Conservation (phyloP, 2,113 vertebrate genomes). For the Patagioenas fasciata region DNA sequence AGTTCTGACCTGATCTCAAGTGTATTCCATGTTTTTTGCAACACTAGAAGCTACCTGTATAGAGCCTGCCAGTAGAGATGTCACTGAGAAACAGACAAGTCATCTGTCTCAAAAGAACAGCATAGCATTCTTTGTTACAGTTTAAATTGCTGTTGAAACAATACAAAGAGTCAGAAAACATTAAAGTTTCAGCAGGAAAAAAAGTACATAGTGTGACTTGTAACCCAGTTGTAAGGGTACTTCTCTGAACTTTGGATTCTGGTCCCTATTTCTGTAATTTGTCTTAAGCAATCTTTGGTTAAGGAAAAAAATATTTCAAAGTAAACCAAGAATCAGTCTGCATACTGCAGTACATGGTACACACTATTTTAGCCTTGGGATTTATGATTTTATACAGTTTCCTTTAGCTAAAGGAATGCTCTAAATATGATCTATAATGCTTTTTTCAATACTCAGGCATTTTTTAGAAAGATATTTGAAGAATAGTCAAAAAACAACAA, state of each 20-base stretch:
- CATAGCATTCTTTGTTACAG: background rate
- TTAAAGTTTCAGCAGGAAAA: background rate
- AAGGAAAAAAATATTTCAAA: background rate
- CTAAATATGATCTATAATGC: background rate
- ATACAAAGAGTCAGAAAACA: background rate
- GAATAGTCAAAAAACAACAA: background rate
- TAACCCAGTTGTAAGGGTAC: background rate
- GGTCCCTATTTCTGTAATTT: background rate
- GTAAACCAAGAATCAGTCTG: background rate
- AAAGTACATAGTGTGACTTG: background rate
- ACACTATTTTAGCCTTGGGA: background rate
- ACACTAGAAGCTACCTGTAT: background rate
- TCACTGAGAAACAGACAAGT: background rate
- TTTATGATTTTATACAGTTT: conserved; percentile 35
- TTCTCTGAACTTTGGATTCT: background rate
- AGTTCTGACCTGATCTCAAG: background rate
- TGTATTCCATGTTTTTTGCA: background rate
- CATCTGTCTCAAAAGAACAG: background rate
- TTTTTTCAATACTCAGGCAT: background rate
- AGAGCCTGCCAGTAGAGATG: background rate
- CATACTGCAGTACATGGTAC: background rate
- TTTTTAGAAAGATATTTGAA: conserved; percentile 31
- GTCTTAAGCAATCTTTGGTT: background rate
- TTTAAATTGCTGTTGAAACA: background rate
- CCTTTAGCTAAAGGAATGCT: background rate